Base-by-base conservation (phyloP, 2,888 invertebrate species). In the Agrochola lota region DNA sequence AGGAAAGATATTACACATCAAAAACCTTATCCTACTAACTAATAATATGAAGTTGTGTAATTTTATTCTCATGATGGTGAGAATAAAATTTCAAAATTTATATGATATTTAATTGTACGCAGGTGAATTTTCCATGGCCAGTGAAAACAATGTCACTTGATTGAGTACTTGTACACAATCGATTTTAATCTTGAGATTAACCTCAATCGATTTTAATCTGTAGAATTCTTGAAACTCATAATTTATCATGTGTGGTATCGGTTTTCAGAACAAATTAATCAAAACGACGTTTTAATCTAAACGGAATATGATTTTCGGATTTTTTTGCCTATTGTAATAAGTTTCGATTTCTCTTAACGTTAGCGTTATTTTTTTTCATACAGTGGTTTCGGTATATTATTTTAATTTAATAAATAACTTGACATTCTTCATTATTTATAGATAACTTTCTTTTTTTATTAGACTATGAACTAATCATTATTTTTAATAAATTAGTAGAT, bases 51-150 rank as follows among this genome's bases (percentile, higher is more conserved):
- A 72, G 1, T 46, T 64, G 9, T 46, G 46, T 60, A 52, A 80
- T 80, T 60, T 40, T 35, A 66, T 78, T 69, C 17, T 49, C n/a
- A 57, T 70, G 15, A 55, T 40, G 35, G 46, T 63, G 35, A 52
- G 5, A 62, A 15, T 66, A 67, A 40, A 40, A 49, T 69, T 67
- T 62, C 11, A 52, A 49, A 66, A 66, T 57, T 49, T 12, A n/a
- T 23, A 15, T 15, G 23, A 17, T 17, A 26, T 3, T 40, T 52
- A 2, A 17, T n/a, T 64, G 6, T 26, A 8, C 17, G 15, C 43
- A 64, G 57, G 12, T 17, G 46, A 59, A 43, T 52, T 52, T 67
- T 30, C 17, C n/a, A 68, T 12, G 17, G 35, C 59, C 62, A 64
- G 30, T 71, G 26, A 55, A 74, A 74, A 55, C 20, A 66, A n/a